Evolutionary conservation across 1,140 invertebrate genomes (phyloP), one percentile per base, ranked within the genome.

Genomic region (Mizuhopecten yessoensis): DNA sequence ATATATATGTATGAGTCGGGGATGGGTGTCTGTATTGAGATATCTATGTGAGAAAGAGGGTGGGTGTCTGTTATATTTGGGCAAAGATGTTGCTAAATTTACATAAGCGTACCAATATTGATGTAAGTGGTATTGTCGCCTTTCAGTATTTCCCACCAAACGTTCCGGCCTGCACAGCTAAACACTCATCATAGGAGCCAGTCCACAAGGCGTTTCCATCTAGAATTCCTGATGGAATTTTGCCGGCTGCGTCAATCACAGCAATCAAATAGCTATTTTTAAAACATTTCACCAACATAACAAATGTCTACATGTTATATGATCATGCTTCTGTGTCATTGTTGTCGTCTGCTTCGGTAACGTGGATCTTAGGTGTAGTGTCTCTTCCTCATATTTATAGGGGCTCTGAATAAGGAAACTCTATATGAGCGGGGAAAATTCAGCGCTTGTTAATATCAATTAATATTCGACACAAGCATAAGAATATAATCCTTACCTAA

Each of bases 241-340:
- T 93, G 13, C 91, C 93, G 23, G 89, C 87, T 15, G 93, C 93
- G 88, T 93, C 93, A 17, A 93, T 23, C 91, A 93, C 93, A 92
- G 36, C 17, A 90, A 36, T 89, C 20, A 49, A 75, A 49, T 34
- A 10, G 57, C 20, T 49, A n/a, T n/a, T n/a, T n/a, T n/a, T n/a
- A n/a, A n/a, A 39, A 39, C 36, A 39, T 39, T 39, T 5, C 13
- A 39, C n/a, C n/a, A n/a, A n/a, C 36, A 39, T 39, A 39, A 39
- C 57, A 29, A 17, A 7, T n/a, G n/a, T 23, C 45, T 9, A 20
- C 11, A 9, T 15, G 3, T 49, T 49, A 1, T 49, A 39, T 7
- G 13, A 39, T 39, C 36, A 5, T 13, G 36, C 36, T 39, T 39
- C 13, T 13, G 5, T 7, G 5, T 39, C 36, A 5, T 39, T 39